Percentiles rank a stretch among this genome's conserved stretches.
phyloP scores from a whole-genome alignment of 2,888 invertebrate genomes.

The Alsophila aescularia region DNA sequence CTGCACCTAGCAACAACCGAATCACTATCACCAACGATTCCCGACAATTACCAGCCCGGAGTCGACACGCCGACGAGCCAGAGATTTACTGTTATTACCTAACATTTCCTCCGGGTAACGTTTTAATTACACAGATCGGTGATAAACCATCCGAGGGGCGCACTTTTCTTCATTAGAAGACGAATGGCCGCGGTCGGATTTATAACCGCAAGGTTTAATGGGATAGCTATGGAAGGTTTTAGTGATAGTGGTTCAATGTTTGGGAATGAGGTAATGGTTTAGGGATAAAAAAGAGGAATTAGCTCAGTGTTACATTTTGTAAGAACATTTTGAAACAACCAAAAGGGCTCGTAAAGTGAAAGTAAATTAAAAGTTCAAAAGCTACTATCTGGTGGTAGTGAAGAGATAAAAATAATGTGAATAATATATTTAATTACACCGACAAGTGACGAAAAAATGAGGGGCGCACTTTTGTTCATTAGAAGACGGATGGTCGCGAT shows the following conservation, averaged over 20 bases:
- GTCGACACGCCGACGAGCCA: slow-evolving; percentile 22
- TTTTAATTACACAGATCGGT: slow-evolving; percentile 84
- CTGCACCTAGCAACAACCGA: slow-evolving; percentile 16
- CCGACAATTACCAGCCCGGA: slow-evolving; percentile 43
- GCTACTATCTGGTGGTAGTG: no score
- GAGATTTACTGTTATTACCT: slow-evolving; percentile 83
- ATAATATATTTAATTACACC: no score
- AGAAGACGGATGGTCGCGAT: no score
- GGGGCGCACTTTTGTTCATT: no score
- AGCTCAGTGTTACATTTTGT: not conserved
- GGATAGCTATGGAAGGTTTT: slow-evolving; percentile 27
- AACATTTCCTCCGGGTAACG: slow-evolving; percentile 83
- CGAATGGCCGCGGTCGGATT: slow-evolving; percentile 71
- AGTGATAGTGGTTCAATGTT: slow-evolving; percentile 22
- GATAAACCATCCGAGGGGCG: slow-evolving; percentile 81
- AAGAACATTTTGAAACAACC: no score
- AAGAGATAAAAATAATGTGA: no score
- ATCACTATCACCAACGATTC: slow-evolving; percentile 38
- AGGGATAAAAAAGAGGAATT: no score
- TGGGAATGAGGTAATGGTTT: not conserved
- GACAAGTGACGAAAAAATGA: no score
- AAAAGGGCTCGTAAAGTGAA: no score
- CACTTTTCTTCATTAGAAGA: slow-evolving; percentile 85
- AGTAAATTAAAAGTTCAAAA: no score
- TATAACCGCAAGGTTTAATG: slow-evolving; percentile 69